Percentiles rank a stretch among this genome's conserved stretches.
These are phyloP conservation scores for Ruditapes philippinarum DNA, from an alignment of 1,140 invertebrate species.

Conservation along the genomic window DNA sequence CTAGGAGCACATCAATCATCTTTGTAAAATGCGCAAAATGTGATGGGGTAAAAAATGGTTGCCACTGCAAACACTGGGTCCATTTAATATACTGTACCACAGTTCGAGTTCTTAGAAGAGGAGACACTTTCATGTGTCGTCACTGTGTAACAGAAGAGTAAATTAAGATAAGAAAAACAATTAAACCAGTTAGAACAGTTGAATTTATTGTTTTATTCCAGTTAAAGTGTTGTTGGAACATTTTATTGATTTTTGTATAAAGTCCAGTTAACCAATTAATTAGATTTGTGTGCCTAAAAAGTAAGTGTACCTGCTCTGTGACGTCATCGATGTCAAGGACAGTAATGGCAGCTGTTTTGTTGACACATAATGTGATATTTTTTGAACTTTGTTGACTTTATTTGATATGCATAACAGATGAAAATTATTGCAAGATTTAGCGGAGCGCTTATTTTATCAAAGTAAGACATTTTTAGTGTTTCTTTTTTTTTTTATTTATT, in stretches of 20 bases:
- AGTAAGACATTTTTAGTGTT: background rate
- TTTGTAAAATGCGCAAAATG: constrained; percentile 1
- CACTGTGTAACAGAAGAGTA: background rate
- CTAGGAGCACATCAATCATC: background rate
- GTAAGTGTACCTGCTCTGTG: too few species aligned
- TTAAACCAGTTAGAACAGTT: background rate
- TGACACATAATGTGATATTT: too few species aligned
- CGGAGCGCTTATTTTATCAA: background rate
- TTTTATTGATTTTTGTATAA: background rate
- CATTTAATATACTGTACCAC: background rate
- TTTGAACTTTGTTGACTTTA: background rate
- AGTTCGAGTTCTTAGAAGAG: background rate
- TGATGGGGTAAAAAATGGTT: background rate
- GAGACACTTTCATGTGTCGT: background rate
- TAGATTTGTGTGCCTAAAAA: background rate
- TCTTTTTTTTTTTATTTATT: too few species aligned
- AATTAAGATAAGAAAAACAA: background rate
- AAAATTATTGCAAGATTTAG: background rate
- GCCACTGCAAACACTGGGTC: background rate
- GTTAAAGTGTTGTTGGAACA: background rate
- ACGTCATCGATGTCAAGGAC: too few species aligned
- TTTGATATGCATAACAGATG: background rate
- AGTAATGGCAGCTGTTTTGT: too few species aligned
- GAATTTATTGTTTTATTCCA: background rate
- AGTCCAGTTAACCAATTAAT: background rate